Evolutionary conservation across 2,797 vertebrate species (phyloP).

Genomic region (Pelodytes ibericus): DNA sequence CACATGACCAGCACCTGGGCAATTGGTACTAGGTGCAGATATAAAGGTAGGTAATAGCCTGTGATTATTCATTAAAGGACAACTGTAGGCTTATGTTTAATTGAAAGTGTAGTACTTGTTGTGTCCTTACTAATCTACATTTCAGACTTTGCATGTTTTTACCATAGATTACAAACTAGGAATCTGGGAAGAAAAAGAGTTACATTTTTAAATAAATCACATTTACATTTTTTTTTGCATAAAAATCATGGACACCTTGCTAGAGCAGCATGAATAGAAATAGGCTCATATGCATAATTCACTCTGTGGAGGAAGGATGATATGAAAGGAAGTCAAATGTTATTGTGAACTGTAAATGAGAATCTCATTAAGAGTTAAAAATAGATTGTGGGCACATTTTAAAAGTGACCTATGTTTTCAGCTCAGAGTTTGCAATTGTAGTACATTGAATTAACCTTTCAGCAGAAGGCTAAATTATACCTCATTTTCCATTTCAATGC

Average conservation of each 20-base stretch:
- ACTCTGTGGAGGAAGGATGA: constrained; percentile 28
- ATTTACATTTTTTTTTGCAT: constrained; percentile 15
- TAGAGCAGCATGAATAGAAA: constrained; percentile 43
- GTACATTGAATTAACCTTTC: constrained; percentile 54
- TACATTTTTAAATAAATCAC: constrained; percentile 37
- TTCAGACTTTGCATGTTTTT: too few relatives aligned
- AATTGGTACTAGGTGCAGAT: too few relatives aligned
- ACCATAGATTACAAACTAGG: too few relatives aligned
- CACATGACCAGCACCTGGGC: too few relatives aligned
- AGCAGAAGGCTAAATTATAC: constrained; percentile 48
- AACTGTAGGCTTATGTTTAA: too few relatives aligned
- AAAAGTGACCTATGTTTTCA: constrained; percentile 49
- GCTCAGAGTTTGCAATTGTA: constrained; percentile 45
- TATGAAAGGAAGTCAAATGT: constrained; percentile 53
- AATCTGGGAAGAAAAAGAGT: constrained; percentile 17
- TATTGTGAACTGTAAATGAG: constrained; percentile 53
- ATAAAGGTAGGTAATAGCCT: too few relatives aligned
- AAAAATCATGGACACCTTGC: constrained; percentile 23
- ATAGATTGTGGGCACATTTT: constrained; percentile 50
- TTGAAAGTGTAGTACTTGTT: too few relatives aligned
- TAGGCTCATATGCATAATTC: constrained; percentile 51
- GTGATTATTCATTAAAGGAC: too few relatives aligned
- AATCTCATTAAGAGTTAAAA: constrained; percentile 55
- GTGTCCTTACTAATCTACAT: too few relatives aligned
- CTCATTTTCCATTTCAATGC: constrained; percentile 43